Percentiles rank a stretch among this genome's conserved stretches.
These are phyloP conservation scores for Acromyrmex charruanus DNA, from an alignment of 1,140 invertebrate species.

Conservation along the genomic window DNA sequence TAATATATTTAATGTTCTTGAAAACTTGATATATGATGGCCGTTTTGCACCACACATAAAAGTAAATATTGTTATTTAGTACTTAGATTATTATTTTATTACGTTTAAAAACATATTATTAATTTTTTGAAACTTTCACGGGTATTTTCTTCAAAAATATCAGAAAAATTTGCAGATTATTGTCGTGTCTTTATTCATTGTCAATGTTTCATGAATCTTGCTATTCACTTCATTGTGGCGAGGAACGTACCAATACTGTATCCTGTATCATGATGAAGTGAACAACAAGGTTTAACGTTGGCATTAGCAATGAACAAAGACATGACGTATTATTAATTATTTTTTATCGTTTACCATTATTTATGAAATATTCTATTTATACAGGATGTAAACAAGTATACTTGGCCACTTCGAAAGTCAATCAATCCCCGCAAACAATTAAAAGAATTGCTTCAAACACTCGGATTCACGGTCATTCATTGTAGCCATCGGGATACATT, in stretches of 20 bases:
- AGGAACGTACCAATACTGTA: too few relatives aligned
- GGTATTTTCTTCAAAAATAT: too few relatives aligned
- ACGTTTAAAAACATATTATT: background rate
- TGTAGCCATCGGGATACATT: background rate
- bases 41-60: background rate
- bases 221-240: too few relatives aligned
- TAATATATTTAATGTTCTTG: background rate
- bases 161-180: too few relatives aligned
- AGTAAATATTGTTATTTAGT: background rate
- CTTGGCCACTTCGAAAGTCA: conserved; percentile 9
- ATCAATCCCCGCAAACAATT: background rate
- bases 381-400: background rate
- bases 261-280: too few relatives aligned
- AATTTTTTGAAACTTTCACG: too few relatives aligned
- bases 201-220: too few relatives aligned
- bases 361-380: background rate
- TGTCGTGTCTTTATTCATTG: too few relatives aligned
- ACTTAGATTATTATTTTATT: background rate
- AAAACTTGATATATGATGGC: background rate
- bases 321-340: background rate
- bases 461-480: background rate
- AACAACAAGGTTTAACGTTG: too few relatives aligned
- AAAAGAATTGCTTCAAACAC: background rate
- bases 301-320: too few relatives aligned
- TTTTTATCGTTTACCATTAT: background rate